phyloP scores from a whole-genome alignment of 2,113 vertebrate species.

The Grus americana region DNA sequence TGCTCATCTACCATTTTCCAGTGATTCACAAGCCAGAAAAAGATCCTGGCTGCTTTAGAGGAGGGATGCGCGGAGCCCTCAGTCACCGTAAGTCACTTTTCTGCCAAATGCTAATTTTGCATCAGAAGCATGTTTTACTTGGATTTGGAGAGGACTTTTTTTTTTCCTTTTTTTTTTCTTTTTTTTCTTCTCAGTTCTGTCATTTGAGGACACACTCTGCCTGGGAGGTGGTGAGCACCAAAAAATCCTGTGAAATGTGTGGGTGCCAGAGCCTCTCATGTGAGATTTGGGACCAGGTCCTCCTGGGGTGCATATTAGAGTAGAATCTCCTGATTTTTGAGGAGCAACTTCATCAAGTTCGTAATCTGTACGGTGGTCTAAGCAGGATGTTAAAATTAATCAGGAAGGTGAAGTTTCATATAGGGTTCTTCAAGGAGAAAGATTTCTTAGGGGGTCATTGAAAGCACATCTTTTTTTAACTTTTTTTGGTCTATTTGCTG shows the following conservation, averaged over 20 bases:
- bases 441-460: not conserved
- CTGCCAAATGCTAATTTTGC: conserved; percentile 52
- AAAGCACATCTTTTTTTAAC: not conserved
- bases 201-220: conserved; percentile 7
- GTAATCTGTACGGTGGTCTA: not conserved
- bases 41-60: conserved; percentile 36
- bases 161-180: not conserved
- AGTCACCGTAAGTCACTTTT: conserved; percentile 53
- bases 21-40: conserved; percentile 62
- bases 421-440: not conserved
- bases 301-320: not conserved
- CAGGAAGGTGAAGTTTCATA: not conserved
- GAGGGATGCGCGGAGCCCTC: conserved; percentile 29
- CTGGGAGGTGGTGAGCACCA: not conserved
- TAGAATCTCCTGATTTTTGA: not conserved
- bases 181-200: not conserved
- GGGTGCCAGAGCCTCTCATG: not conserved
- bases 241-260: conserved; percentile 6
- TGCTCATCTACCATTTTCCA: conserved; percentile 35
- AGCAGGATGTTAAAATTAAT: not conserved
- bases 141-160: not conserved
- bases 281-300: not conserved
- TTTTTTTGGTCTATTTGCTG: not conserved
- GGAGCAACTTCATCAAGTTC: not conserved
- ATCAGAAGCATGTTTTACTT: conserved; percentile 35